Conservation (phyloP, 2,113 vertebrate species). For the Tragelaphus strepsiceros region DNA sequence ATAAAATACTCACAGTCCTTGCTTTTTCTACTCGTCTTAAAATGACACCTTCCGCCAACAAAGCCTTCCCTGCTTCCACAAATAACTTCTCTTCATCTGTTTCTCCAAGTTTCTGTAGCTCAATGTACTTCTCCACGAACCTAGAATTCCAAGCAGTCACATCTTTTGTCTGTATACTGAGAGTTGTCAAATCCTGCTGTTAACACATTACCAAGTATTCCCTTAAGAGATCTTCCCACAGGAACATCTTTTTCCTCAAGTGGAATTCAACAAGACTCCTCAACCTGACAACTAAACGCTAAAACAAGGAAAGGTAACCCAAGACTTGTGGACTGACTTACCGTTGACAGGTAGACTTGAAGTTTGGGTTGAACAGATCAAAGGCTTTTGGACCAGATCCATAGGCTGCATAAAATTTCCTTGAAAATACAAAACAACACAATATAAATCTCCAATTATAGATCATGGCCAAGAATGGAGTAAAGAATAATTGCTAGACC, state of each 20-base stretch:
- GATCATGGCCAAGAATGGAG: neutral
- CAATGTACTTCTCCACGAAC: slow-evolving; percentile 90
- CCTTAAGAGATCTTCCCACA: neutral
- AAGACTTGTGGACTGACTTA: slow-evolving; percentile 54
- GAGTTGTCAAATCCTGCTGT: neutral
- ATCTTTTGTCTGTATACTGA: neutral
- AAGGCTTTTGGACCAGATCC: slow-evolving; percentile 82
- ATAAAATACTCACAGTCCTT: slow-evolving; percentile 80
- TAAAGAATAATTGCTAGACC: neutral
- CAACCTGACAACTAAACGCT: neutral
- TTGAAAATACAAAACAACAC: slow-evolving; percentile 57
- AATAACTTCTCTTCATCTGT: slow-evolving; percentile 85
- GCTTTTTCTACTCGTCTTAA: slow-evolving; percentile 79
- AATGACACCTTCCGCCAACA: slow-evolving; percentile 85
- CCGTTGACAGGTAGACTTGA: slow-evolving; percentile 90
- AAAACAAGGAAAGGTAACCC: neutral
- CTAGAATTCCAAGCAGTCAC: slow-evolving; percentile 73
- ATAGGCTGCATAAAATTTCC: slow-evolving; percentile 89
- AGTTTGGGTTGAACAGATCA: slow-evolving; percentile 83
- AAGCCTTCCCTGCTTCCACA: slow-evolving; percentile 87
- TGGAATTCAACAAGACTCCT: neutral
- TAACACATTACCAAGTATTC: neutral
- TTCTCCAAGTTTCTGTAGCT: slow-evolving; percentile 82
- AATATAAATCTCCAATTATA: neutral
- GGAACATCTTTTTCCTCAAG: neutral